Evolutionary conservation across 2,113 vertebrate species (phyloP).

Genomic region (Brachypodius melanocephalos): DNA sequence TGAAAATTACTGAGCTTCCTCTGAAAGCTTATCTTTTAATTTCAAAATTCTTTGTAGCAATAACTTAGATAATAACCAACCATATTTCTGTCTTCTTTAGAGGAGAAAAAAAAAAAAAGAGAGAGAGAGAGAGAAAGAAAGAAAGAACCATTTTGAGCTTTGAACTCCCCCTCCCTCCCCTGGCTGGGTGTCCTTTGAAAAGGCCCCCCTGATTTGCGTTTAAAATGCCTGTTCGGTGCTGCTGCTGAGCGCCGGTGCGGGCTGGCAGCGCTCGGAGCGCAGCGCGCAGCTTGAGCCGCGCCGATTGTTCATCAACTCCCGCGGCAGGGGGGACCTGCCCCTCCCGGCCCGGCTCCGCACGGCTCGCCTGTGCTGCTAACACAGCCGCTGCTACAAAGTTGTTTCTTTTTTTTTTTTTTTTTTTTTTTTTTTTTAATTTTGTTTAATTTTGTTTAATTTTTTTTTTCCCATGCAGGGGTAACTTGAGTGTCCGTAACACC

Average conservation of each 20-base stretch:
- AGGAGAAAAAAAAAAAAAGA: conserved; percentile 21
- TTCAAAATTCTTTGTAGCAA: conserved; percentile 77
- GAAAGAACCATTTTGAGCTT: conserved; percentile 64
- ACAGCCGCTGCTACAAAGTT: background rate
- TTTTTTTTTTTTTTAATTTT: too few species aligned
- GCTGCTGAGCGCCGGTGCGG: background rate
- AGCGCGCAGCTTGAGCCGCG: conserved; percentile 77
- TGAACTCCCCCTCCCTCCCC: conserved; percentile 70
- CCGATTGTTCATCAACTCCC: conserved; percentile 80
- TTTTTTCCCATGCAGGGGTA: conserved; percentile 34
- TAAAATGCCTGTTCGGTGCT: conserved; percentile 74
- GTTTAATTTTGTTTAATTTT: too few species aligned
- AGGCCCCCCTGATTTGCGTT: conserved; percentile 79
- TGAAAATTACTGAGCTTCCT: conserved; percentile 74
- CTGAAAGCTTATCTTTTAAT: conserved; percentile 77
- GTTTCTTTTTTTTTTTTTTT: background rate
- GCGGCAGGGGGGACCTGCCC: conserved; percentile 82
- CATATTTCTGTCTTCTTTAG: conserved; percentile 73
- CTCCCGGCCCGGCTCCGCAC: conserved; percentile 51
- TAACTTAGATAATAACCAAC: conserved; percentile 77
- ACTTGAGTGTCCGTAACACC: background rate
- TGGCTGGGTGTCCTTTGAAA: conserved; percentile 66
- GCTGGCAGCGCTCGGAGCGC: conserved; percentile 59
- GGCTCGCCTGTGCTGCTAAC: background rate
- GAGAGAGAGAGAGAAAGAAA: background rate